phyloP scores from a whole-genome alignment of 2,113 vertebrate species.

The Speoplatyrhinus poulsoni region DNA sequence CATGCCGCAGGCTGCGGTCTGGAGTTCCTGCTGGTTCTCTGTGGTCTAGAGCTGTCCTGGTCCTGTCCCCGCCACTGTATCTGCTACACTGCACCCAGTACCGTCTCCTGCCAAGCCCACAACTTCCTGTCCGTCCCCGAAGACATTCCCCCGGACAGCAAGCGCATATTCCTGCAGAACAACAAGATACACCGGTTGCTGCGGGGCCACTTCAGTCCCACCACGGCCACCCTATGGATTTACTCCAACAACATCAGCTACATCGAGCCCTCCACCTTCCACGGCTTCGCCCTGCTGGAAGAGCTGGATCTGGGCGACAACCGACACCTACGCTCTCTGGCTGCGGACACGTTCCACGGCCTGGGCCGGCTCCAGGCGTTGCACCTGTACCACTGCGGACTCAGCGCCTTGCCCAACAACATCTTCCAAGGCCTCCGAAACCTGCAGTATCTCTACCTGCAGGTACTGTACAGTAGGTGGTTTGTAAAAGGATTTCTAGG shows the following conservation, averaged over 20 bases:
- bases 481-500: conserved; percentile 26
- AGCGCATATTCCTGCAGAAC: conserved; percentile 97
- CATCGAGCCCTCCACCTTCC: conserved; percentile 92
- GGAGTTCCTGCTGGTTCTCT: conserved; percentile 91
- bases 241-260: conserved; percentile 98
- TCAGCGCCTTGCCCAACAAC: conserved; percentile 87
- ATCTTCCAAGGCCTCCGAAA: conserved; percentile 93
- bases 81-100: conserved; percentile 95
- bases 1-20: conserved; percentile 82
- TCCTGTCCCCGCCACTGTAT: conserved; percentile 93
- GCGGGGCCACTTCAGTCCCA: conserved; percentile 88
- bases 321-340: conserved; percentile 88
- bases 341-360: conserved; percentile 94
- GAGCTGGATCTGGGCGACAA: conserved; percentile 99
- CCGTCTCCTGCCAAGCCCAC: conserved; percentile 97
- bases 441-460: conserved; percentile 96
- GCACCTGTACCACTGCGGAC: conserved; percentile 94
- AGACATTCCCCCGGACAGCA: conserved; percentile 92
- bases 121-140: conserved; percentile 91
- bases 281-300: conserved; percentile 89
- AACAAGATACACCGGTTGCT: conserved; percentile 92
- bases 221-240: conserved; percentile 96
- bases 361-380: conserved; percentile 89
- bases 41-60: conserved; percentile 82
- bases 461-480: conserved; percentile 75